Evolutionary conservation across 2,113 vertebrate genomes (phyloP), one percentile per base, ranked within the genome.

Genomic region (Lampris incognitus): DNA sequence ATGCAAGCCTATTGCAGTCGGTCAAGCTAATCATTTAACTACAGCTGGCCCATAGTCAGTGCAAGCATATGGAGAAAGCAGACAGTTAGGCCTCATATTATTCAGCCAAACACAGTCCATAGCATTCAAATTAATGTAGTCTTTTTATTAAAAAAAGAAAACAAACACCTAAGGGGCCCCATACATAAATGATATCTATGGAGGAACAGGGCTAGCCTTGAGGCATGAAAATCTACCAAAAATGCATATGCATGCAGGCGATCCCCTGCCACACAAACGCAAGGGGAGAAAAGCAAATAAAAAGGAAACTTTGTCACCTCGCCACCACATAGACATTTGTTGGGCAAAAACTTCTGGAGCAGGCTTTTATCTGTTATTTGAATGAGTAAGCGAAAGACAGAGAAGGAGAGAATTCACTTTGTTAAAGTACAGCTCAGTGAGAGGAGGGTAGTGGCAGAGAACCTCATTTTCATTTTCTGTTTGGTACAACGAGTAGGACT

Each of bases 1-100:
- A 49, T 73, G 66, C 78, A 68, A 80, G 73, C 70, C 0, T 49
- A 77, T 42, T 64, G 82, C 82, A 72, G 71, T 42, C 59, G 13
- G 10, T 54, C 10, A 54, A 4, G 11, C 51, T 13, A 54, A 54
- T 3, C 50, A 62, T 9, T 55, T 42, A 48, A 48, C 24, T 37
- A 48, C 24, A 50, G 51, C 57, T 61, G 61, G 75, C 59, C 40
- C 13, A 3, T 67, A 60, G 67, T 58, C 64, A 72, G 67, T 39
- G 56, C 62, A 70, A 62, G 67, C 78, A 52, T n/a, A 13, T 61
- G 63, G 40, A 59, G 66, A 13, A 62, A 72, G 42, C 36, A 57
- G 64, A 11, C 54, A 75, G 73, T 11, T 42, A 67, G 74, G 57
- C 66, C 79, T 62, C 72, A 46, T n/a, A 6, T 58, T 13, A 84